Percentiles rank a stretch among this genome's conserved stretches.
Conservation (phyloP, 2,113 vertebrate species). For the Albula glossodonta region DNA sequence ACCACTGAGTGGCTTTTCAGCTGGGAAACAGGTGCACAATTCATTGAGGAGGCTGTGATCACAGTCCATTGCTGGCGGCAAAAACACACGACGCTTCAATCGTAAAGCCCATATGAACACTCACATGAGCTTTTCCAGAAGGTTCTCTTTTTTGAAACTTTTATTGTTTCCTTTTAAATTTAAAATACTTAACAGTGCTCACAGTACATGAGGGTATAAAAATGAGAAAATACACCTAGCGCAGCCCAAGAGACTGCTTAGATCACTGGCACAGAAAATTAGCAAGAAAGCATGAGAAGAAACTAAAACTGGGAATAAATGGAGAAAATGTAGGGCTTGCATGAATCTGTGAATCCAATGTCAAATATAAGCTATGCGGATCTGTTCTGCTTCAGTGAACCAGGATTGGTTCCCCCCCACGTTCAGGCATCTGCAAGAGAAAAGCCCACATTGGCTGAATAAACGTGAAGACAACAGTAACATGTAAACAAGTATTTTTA, state of each 20-base stretch:
- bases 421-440: constrained; percentile 49
- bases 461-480: not conserved
- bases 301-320: constrained; percentile 5
- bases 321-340: constrained; percentile 25
- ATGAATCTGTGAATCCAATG: not conserved
- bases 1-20: too few species aligned
- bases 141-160: constrained; percentile 41
- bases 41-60: not conserved
- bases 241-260: not conserved
- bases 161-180: constrained; percentile 54
- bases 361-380: not conserved
- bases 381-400: not conserved
- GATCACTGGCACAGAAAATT: not conserved
- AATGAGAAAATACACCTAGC: constrained; percentile 42
- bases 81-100: constrained; percentile 6
- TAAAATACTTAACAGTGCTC: constrained; percentile 45
- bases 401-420: constrained; percentile 42
- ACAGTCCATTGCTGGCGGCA: not conserved
- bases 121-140: constrained; percentile 17
- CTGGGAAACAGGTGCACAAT: too few species aligned
- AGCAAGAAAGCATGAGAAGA: constrained; percentile 23
- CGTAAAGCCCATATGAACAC: constrained; percentile 6
- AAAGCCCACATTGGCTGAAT: constrained; percentile 17
- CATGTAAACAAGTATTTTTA: not conserved
- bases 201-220: constrained; percentile 50